These are phyloP conservation scores for Danio tinwini DNA, from an alignment of 2,797 vertebrate species.

Conservation along the genomic window DNA sequence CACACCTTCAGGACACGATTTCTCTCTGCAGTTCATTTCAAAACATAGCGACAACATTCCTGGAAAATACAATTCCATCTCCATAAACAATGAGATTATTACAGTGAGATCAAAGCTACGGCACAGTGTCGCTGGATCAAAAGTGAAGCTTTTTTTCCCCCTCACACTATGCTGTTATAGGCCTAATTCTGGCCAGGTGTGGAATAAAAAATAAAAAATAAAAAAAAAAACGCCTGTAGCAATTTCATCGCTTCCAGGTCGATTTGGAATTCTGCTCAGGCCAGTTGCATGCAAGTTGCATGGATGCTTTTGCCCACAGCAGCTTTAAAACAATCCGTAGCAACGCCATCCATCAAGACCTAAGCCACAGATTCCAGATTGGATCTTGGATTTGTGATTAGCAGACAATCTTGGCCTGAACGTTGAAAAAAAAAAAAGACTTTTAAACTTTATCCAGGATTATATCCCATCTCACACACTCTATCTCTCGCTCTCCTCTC, in stretches of 20 bases:
- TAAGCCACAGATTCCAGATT: slow-evolving; percentile 53
- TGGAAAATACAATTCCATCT: slow-evolving; percentile 61
- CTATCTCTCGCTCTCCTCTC: neutral
- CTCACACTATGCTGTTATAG: neutral
- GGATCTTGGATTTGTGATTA: slow-evolving; percentile 52
- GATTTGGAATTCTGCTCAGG: slow-evolving; percentile 53
- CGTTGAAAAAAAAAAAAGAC: slow-evolving; percentile 37
- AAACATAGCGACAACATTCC: slow-evolving; percentile 62
- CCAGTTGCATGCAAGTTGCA: slow-evolving; percentile 47
- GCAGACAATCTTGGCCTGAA: slow-evolving; percentile 38
- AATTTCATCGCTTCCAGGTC: slow-evolving; percentile 27
- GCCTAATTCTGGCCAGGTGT: neutral
- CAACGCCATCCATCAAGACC: slow-evolving; percentile 51
- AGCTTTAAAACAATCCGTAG: slow-evolving; percentile 54
- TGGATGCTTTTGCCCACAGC: slow-evolving; percentile 24
- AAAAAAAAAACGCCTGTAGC: slow-evolving; percentile 7
- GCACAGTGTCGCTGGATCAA: slow-evolving; percentile 1
- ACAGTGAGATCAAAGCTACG: neutral
- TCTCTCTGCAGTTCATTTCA: slow-evolving; percentile 50
- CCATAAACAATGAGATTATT: slow-evolving; percentile 36
- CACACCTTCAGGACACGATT: slow-evolving; percentile 35
- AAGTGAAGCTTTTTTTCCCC: slow-evolving; percentile 7
- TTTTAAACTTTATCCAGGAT: slow-evolving; percentile 42
- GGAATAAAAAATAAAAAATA: neutral
- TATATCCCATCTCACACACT: neutral